These are phyloP conservation scores for Harpalus rubripes DNA, from an alignment of 2,888 invertebrate genomes.

Conservation along the genomic window DNA sequence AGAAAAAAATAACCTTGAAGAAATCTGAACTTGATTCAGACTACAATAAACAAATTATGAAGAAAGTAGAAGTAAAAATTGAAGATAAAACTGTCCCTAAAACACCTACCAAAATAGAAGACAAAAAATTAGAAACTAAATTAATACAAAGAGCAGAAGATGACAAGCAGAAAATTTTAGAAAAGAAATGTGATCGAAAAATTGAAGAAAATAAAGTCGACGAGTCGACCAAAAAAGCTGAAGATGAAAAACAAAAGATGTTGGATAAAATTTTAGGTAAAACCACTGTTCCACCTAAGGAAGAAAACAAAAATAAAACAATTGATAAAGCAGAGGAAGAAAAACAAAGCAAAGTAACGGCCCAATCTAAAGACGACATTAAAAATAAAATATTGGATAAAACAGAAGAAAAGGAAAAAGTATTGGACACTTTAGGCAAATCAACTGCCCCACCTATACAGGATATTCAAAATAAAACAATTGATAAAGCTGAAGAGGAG, in stretches of 20 bases:
- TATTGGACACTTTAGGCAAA: slow-evolving; percentile 61
- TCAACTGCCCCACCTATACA: slow-evolving; percentile 42
- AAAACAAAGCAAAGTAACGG: slow-evolving; percentile 58
- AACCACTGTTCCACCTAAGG: slow-evolving; percentile 51
- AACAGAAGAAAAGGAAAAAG: slow-evolving; percentile 67
- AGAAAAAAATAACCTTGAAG: slow-evolving; percentile 20
- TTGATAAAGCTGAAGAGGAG: slow-evolving; percentile 65
- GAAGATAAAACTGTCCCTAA: background rate
- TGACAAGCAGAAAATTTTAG: slow-evolving; percentile 61
- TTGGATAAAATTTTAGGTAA: slow-evolving; percentile 61
- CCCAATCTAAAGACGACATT: background rate
- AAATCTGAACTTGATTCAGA: background rate
- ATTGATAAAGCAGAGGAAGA: slow-evolving; percentile 61
- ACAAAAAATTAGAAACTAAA: slow-evolving; percentile 53
- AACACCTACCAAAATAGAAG: background rate
- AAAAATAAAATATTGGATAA: slow-evolving; percentile 59
- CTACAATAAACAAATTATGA: background rate
- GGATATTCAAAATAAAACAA: background rate
- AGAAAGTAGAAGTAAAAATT: background rate
- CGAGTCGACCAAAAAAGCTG: slow-evolving; percentile 66
- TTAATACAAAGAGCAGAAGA: slow-evolving; percentile 42
- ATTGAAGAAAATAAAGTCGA: slow-evolving; percentile 3
- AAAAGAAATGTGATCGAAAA: slow-evolving; percentile 37
- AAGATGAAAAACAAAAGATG: slow-evolving; percentile 66
- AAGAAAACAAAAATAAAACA: background rate